Evolutionary conservation across 2,113 vertebrate species (phyloP).

Genomic region (Pogonocichla stellata): DNA sequence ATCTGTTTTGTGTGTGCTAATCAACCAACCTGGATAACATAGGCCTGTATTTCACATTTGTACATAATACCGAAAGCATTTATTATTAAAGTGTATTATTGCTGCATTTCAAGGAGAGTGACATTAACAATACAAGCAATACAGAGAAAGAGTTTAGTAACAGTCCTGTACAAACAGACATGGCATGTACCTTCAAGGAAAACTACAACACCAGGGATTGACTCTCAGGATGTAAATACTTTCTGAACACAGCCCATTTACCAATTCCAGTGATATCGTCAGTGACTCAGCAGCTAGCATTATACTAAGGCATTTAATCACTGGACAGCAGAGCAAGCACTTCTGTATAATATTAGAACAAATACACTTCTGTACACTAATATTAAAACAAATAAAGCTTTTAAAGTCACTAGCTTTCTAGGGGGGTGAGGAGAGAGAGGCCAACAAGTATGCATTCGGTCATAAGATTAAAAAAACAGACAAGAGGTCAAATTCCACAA

Average conservation of each 20-base stretch:
- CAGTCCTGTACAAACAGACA: background rate
- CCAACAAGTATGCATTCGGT: fast-evolving
- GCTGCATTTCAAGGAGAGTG: background rate
- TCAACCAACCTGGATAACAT: background rate
- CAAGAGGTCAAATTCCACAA: background rate
- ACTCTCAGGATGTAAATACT: background rate
- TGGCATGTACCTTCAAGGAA: background rate
- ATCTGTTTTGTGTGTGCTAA: background rate
- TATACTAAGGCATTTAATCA: background rate
- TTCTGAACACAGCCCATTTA: background rate
- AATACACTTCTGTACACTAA: background rate
- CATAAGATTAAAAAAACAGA: background rate
- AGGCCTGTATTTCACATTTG: background rate
- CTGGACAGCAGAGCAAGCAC: background rate
- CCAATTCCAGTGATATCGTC: background rate
- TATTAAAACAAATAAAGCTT: background rate
- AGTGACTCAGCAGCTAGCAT: slow-evolving; percentile 41
- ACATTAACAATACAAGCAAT: background rate
- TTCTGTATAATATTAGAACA: background rate
- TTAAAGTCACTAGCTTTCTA: background rate
- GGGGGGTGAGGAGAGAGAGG: background rate
- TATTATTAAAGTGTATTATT: background rate
- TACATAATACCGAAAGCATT: fast-evolving
- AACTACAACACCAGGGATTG: background rate
- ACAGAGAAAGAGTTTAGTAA: background rate